Conservation (phyloP, 2,113 vertebrate species). For the Holacanthus passer region DNA sequence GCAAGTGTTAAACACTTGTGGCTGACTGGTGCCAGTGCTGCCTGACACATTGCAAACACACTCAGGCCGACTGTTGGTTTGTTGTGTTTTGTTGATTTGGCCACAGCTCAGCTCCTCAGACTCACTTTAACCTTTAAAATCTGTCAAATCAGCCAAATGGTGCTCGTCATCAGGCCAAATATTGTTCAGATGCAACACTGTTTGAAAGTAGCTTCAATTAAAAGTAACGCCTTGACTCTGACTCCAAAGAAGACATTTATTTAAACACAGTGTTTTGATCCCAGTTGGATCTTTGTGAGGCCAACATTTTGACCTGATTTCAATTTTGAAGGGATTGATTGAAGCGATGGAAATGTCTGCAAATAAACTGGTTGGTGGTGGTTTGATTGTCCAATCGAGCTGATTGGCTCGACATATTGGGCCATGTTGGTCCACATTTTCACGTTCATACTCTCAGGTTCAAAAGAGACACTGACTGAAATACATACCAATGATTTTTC, state of each 20-base stretch:
- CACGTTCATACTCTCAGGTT: background rate
- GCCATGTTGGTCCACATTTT: background rate
- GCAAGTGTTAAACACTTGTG: no score
- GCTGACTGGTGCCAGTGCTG: background rate
- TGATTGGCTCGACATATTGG: background rate
- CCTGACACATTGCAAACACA: background rate
- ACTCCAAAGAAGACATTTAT: background rate
- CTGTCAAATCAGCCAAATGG: background rate
- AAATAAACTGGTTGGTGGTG: background rate
- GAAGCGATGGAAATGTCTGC: background rate
- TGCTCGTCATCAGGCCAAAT: background rate
- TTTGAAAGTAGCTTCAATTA: background rate
- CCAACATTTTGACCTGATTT: background rate
- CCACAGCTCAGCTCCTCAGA: background rate
- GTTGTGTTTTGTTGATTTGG: background rate
- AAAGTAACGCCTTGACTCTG: background rate
- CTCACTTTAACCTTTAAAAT: background rate
- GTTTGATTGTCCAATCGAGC: background rate
- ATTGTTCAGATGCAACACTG: background rate
- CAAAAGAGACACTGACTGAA: background rate
- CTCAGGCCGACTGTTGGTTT: background rate
- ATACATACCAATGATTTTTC: background rate
- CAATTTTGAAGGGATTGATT: background rate
- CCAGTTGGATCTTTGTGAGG: background rate
- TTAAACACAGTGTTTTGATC: background rate